Conservation (phyloP, 2,797 vertebrate genomes). For the Numenius phaeopus region DNA sequence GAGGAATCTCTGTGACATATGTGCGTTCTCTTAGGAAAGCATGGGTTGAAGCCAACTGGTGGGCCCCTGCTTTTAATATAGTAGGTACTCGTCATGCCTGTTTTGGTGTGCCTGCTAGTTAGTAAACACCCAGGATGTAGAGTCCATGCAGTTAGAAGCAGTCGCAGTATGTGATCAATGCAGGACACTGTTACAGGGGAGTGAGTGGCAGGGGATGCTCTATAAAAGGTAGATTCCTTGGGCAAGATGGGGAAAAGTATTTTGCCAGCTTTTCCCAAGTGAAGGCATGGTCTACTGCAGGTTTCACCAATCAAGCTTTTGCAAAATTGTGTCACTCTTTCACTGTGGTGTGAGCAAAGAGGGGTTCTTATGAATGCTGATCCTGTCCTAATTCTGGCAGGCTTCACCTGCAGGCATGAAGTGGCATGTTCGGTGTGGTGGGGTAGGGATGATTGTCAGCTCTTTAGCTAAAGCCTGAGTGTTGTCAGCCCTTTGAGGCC, state of each 20-base stretch:
- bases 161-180: background rate
- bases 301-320: background rate
- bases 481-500: background rate
- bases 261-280: background rate
- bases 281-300: background rate
- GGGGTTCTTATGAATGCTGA: background rate
- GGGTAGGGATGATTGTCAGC: background rate
- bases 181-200: conserved; percentile 27
- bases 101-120: conserved; percentile 51
- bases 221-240: background rate
- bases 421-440: background rate
- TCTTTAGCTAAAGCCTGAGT: background rate
- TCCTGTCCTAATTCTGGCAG: background rate
- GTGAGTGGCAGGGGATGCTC: background rate
- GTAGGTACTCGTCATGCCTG: conserved; percentile 17
- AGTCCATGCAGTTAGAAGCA: background rate
- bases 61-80: conserved; percentile 54
- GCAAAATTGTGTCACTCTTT: background rate
- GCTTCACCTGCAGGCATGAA: background rate
- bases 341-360: background rate
- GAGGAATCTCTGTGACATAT: conserved; percentile 80
- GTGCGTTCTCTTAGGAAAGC: conserved; percentile 68
- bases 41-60: conserved; percentile 49
- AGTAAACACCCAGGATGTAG: background rate
- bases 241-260: background rate